Conservation (phyloP, 1,140 invertebrate species). For the Papilio polytes region DNA sequence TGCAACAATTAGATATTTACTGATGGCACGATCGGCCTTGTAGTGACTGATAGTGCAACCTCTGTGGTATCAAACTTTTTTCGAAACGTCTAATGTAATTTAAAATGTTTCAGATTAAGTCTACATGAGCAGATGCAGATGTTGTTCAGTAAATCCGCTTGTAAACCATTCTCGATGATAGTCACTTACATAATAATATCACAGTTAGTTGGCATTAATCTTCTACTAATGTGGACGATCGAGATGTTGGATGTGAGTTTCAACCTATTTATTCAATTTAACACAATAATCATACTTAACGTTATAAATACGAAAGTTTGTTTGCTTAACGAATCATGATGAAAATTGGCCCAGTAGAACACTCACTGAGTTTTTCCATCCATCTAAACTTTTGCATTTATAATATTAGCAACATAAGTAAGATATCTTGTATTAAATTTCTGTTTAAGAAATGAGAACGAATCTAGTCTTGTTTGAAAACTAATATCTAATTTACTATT, state of each 20-base stretch:
- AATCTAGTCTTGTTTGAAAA: not conserved
- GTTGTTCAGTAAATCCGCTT: conserved; percentile 48
- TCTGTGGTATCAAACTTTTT: not conserved
- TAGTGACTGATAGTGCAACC: not conserved
- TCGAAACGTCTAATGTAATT: not conserved
- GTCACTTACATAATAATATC: conserved; percentile 48
- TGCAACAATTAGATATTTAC: no score
- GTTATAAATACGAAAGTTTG: no score
- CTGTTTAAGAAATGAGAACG: not conserved
- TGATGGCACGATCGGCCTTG: no score
- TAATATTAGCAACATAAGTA: no score
- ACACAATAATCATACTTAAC: not conserved
- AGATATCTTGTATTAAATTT: not conserved
- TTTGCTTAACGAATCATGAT: no score
- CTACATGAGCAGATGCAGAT: conserved; percentile 45
- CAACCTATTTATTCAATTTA: not conserved
- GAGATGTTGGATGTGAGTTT: conserved; percentile 57
- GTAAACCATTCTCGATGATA: conserved; percentile 54
- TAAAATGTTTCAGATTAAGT: conserved; percentile 48
- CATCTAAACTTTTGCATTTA: no score
- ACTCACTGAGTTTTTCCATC: no score
- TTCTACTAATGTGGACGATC: conserved; percentile 57
- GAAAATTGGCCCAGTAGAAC: no score
- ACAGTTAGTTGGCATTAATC: conserved; percentile 50
- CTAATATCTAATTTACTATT: not conserved